Evolutionary conservation across 2,888 invertebrate genomes (phyloP).

Genomic region (Leptinotarsa tumamoca): DNA sequence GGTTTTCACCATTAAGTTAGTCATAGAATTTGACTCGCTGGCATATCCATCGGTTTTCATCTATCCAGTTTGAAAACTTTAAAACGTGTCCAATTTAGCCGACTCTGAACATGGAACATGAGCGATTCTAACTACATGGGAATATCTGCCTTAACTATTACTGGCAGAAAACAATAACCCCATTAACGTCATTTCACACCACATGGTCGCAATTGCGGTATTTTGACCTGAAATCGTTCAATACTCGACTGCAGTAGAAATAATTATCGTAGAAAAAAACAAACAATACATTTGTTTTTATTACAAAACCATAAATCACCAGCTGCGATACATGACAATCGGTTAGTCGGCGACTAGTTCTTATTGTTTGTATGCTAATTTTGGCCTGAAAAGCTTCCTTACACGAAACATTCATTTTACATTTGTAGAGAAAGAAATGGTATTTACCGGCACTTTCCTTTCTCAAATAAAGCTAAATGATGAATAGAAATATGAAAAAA

Average conservation of each 20-base stretch:
- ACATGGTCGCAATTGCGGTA: not conserved
- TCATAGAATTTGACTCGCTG: no score
- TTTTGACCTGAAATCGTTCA: not conserved
- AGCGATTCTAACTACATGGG: no score
- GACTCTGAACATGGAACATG: no score
- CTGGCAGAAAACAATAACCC: not conserved
- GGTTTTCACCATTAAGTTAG: no score
- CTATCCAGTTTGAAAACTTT: no score
- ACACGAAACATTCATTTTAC: not conserved
- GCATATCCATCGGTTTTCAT: no score
- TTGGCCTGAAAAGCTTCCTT: constrained; percentile 13
- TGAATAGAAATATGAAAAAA: no score
- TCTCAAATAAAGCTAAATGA: no score
- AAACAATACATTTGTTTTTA: constrained; percentile 21
- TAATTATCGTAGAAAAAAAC: constrained; percentile 5
- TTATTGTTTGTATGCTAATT: constrained; percentile 21
- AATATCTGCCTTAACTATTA: not conserved
- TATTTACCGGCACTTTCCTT: not conserved
- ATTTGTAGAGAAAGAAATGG: not conserved
- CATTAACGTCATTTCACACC: not conserved
- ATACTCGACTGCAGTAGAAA: not conserved
- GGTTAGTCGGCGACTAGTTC: constrained; percentile 8
- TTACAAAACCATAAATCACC: constrained; percentile 16
- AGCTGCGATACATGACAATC: constrained; percentile 14
- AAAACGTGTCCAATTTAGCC: no score